Conservation (phyloP, 2,888 invertebrate species). For the Epinotia nisella region DNA sequence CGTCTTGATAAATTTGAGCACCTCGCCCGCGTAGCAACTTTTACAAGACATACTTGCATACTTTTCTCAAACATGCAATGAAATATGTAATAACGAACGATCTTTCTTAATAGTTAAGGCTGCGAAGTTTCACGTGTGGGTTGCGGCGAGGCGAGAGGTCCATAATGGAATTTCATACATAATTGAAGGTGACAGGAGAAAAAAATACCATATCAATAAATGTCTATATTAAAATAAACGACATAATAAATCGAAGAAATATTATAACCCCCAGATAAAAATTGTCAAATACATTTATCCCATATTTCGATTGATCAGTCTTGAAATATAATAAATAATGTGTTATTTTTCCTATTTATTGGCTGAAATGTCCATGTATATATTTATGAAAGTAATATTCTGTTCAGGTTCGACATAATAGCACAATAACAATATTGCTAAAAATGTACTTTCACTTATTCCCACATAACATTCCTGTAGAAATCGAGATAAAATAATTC, state of each 20-base stretch:
- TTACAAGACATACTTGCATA: too few relatives aligned
- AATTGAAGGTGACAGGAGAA: background rate
- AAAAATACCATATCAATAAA: conserved; percentile 46
- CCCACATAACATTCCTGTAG: conserved; percentile 14
- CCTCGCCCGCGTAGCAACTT: too few relatives aligned
- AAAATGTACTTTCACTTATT: conserved; percentile 18
- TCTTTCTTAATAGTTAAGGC: too few relatives aligned
- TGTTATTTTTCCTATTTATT: conserved; percentile 32
- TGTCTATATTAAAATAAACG: conserved; percentile 62
- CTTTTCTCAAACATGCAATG: too few relatives aligned
- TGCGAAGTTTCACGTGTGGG: too few relatives aligned
- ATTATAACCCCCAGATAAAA: conserved; percentile 64
- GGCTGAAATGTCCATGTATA: conserved; percentile 29
- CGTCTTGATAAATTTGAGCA: too few relatives aligned
- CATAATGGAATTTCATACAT: too few relatives aligned
- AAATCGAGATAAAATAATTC: conserved; percentile 33
- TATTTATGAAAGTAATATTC: conserved; percentile 39
- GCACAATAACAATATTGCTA: conserved; percentile 37
- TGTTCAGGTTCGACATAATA: conserved; percentile 21
- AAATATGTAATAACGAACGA: too few relatives aligned
- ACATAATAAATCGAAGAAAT: conserved; percentile 57
- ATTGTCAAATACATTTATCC: conserved; percentile 55
- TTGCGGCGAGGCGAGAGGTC: too few relatives aligned
- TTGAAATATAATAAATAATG: conserved; percentile 47
- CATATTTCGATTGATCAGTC: conserved; percentile 60